Percentiles rank a stretch among this genome's conserved stretches.
phyloP scores from a whole-genome alignment of 2,113 vertebrate species.

The Cynopterus brachyotis region DNA sequence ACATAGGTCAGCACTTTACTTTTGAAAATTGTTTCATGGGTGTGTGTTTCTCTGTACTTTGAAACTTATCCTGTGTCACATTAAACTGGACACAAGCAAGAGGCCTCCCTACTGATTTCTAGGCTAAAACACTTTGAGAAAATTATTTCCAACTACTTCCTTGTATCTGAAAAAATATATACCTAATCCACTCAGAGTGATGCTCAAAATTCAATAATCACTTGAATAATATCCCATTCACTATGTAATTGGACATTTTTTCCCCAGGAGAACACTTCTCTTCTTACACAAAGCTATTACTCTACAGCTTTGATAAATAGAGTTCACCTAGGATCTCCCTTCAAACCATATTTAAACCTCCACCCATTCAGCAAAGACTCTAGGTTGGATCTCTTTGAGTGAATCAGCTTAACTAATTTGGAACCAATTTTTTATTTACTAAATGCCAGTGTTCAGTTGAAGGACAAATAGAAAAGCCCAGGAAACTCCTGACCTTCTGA shows the following conservation, averaged over 20 bases:
- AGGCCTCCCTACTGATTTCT: not conserved
- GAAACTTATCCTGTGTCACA: not conserved
- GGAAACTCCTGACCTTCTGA: conserved; percentile 79
- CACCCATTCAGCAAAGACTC: conserved; percentile 63
- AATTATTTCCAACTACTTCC: not conserved
- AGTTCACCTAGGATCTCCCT: conserved; percentile 63
- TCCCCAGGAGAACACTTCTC: not conserved
- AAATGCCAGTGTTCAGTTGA: conserved; percentile 75
- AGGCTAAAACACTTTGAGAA: conserved; percentile 21
- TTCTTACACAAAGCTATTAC: not conserved
- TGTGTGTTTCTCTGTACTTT: not conserved
- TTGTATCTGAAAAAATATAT: not conserved
- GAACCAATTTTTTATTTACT: conserved; percentile 77
- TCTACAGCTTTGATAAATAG: conserved; percentile 44
- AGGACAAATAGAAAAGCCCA: conserved; percentile 76
- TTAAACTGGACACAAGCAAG: not conserved
- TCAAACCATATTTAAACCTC: conserved; percentile 76
- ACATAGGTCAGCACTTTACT: not conserved
- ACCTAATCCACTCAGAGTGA: not conserved
- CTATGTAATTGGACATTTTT: conserved; percentile 8
- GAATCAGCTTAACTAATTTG: conserved; percentile 74
- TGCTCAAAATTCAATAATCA: conserved; percentile 42
- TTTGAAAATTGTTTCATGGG: not conserved
- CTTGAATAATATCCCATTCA: not conserved
- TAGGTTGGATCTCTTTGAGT: conserved; percentile 56